Evolutionary conservation across 2,888 invertebrate species (phyloP).

Genomic region (Platycheirus albimanus): DNA sequence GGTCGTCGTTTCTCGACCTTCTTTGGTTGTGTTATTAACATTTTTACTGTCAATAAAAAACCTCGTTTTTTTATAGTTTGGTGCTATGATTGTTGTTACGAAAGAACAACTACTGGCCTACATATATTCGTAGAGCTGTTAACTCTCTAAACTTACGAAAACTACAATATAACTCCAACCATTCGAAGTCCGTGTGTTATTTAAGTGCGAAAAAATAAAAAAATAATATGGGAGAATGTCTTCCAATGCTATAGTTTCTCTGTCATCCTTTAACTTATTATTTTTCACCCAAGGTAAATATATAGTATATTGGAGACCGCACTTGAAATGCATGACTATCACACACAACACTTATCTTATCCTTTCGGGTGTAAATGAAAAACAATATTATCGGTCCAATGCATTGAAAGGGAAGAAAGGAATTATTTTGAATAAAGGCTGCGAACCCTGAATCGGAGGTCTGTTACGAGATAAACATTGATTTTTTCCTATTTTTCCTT

Average conservation of each 20-base stretch:
- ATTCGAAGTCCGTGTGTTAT: constrained; percentile 54
- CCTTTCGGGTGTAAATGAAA: constrained; percentile 34
- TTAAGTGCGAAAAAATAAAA: constrained; percentile 78
- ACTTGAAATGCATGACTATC: constrained; percentile 40
- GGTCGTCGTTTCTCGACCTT: constrained; percentile 74
- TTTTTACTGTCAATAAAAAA: constrained; percentile 60
- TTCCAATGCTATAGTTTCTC: constrained; percentile 82
- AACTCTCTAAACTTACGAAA: constrained; percentile 1
- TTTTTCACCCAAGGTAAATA: constrained; percentile 83
- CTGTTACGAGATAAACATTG: constrained; percentile 75
- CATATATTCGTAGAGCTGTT: constrained; percentile 22
- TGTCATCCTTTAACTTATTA: constrained; percentile 83
- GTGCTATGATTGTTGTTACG: constrained; percentile 66
- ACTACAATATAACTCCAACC: neutral
- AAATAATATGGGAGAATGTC: constrained; percentile 83
- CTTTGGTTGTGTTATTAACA: constrained; percentile 73
- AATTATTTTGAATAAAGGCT: constrained; percentile 18
- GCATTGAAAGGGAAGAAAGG: constrained; percentile 43
- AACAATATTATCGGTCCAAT: constrained; percentile 45
- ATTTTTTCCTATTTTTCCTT: constrained; percentile 75
- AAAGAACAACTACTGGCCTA: constrained; percentile 52
- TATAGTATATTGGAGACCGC: constrained; percentile 66
- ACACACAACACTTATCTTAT: constrained; percentile 27
- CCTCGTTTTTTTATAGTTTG: constrained; percentile 52
- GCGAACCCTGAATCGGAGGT: constrained; percentile 19